Percentiles rank a stretch among this genome's conserved stretches.
phyloP scores from a whole-genome alignment of 1,140 invertebrate species.

The Rhagoletis zephyria region DNA sequence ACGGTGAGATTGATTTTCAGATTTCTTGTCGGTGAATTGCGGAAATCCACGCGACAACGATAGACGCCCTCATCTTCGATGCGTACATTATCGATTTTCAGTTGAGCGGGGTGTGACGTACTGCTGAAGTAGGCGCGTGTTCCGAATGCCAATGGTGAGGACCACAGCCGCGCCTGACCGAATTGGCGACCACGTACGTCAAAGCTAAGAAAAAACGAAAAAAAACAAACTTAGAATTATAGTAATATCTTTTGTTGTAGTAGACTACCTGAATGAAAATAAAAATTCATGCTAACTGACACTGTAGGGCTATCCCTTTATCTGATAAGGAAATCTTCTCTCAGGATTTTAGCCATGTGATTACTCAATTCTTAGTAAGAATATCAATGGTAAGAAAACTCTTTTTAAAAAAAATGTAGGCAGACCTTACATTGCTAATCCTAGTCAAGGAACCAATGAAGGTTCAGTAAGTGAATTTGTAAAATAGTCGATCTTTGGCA shows the following conservation, averaged over 20 bases:
- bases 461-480: too few relatives aligned
- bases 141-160: slow-evolving; percentile 84
- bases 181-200: slow-evolving; percentile 84
- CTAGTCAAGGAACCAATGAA: too few relatives aligned
- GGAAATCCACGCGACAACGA: slow-evolving; percentile 88
- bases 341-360: too few relatives aligned
- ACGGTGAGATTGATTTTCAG: slow-evolving; percentile 88
- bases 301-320: too few relatives aligned
- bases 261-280: too few relatives aligned
- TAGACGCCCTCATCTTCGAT: slow-evolving; percentile 87
- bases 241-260: background rate
- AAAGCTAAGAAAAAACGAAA: slow-evolving; percentile 76
- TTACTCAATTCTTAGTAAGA: too few relatives aligned
- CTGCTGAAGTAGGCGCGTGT: slow-evolving; percentile 83
- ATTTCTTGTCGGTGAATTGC: slow-evolving; percentile 88
- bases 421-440: too few relatives aligned
- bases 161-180: slow-evolving; percentile 84
- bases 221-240: background rate
- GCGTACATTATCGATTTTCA: slow-evolving; percentile 82
- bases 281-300: too few relatives aligned
- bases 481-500: too few relatives aligned
- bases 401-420: too few relatives aligned
- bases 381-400: too few relatives aligned
- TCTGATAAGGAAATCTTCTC: too few relatives aligned
- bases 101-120: slow-evolving; percentile 79